Evolutionary conservation across 1,140 invertebrate genomes (phyloP), one percentile per base, ranked within the genome.

Genomic region (Drosophila mojavensis): DNA sequence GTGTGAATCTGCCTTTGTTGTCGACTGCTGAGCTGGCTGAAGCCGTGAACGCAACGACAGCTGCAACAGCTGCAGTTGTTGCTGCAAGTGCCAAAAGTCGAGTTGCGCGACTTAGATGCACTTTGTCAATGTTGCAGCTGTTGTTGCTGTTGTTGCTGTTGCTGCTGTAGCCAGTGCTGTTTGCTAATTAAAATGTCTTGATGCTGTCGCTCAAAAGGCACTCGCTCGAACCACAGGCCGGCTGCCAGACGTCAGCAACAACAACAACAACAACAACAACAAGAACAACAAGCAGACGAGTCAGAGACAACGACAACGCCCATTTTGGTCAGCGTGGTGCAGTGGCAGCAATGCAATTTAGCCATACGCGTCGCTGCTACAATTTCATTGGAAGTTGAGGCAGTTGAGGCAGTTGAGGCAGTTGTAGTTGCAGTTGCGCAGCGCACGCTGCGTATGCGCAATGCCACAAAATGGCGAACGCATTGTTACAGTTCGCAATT

Each of bases 131-230:
- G 53, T 54, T 59, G 15, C 41, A 50, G 56, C 7, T 36, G 39
- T 30, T 26, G 30, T 33, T 41, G 51, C 17, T 26, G 30, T 33
- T 41, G 51, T 24, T 47, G 65, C 26, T 51, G 50, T 30, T 67
- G 51, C 30, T 78, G n/a, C 51, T 45, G 81, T 28, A 48, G 71
- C 17, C 63, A 41, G 64, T 68, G 75, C 45, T 51, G 69, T 67
- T 66, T 89, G 84, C 83, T 88, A 88, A 88, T 88, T 88, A 88
- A 88, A 88, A 88, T 88, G 83, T 88, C 83, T 88, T 80, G 84
- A 64, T 77, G 83, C 84, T 88, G 83, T 80, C 84, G 83, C 84
- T 89, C 83, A 89, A 86, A 88, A 88, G 76, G 83, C 83, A 81
- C 76, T 78, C 56, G 20, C 20, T 24, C 20, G 20, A 24, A 59